Evolutionary conservation across 1,140 invertebrate species (phyloP).

Genomic region (Rhyacophila brunnea): DNA sequence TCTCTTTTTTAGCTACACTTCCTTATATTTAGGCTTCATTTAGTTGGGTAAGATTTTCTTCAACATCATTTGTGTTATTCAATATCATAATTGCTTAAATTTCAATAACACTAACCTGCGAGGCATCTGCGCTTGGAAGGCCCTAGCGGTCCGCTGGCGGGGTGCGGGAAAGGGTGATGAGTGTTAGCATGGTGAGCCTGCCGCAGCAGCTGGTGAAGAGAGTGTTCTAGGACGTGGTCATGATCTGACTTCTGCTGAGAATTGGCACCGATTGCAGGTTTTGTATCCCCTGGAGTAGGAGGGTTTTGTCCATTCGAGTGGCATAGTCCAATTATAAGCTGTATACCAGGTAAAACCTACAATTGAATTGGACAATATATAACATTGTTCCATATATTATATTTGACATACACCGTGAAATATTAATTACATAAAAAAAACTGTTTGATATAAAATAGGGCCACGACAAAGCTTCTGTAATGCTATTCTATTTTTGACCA

Average conservation of each 20-base stretch:
- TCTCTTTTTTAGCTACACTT: too few relatives aligned
- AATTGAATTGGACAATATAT: conserved; percentile 31
- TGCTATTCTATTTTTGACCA: too few relatives aligned
- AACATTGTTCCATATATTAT: too few relatives aligned
- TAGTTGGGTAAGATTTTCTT: background rate
- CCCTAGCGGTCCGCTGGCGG: conserved; percentile 86
- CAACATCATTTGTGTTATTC: background rate
- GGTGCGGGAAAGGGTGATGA: conserved; percentile 92
- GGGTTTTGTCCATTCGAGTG: conserved; percentile 67
- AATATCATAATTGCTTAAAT: background rate
- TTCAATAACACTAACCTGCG: conserved; percentile 70
- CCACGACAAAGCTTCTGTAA: too few relatives aligned
- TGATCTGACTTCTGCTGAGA: conserved; percentile 74
- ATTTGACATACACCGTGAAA: too few relatives aligned
- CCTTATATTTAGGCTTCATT: too few relatives aligned
- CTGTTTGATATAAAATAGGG: too few relatives aligned
- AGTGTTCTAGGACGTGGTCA: conserved; percentile 95
- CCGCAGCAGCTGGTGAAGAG: conserved; percentile 87
- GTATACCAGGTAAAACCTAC: conserved; percentile 88
- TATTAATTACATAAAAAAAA: too few relatives aligned
- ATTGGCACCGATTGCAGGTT: conserved; percentile 51
- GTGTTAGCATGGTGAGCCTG: conserved; percentile 91
- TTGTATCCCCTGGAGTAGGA: background rate
- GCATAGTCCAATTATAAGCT: conserved; percentile 77
- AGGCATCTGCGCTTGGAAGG: conserved; percentile 85